Conservation (phyloP, 2,797 vertebrate species). For the Mus minutoides region DNA sequence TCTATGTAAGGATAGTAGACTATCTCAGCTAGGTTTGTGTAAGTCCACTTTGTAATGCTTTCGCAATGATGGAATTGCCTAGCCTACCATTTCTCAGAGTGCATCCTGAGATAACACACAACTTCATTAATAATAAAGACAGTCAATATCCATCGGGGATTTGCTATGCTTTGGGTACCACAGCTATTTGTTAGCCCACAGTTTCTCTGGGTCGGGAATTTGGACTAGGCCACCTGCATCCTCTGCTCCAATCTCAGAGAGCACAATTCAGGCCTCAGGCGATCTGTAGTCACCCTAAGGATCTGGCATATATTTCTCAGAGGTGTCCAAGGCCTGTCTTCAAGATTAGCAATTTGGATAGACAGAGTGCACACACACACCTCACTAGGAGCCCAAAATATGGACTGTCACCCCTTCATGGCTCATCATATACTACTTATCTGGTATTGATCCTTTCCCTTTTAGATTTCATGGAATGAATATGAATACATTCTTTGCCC, state of each 20-base stretch:
- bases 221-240: no score
- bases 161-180: background rate
- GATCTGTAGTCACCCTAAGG: background rate
- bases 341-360: background rate
- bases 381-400: background rate
- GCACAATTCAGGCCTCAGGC: background rate
- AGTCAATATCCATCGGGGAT: background rate
- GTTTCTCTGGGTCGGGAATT: background rate
- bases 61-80: background rate
- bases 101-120: no score
- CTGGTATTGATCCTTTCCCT: background rate
- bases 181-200: background rate
- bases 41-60: background rate
- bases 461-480: background rate
- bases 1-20: background rate
- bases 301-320: background rate
- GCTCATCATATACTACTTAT: background rate
- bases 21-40: background rate
- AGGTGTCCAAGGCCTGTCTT: background rate
- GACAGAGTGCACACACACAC: background rate
- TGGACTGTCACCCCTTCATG: background rate
- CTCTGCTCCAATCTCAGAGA: background rate
- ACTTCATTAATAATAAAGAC: conserved; percentile 4
- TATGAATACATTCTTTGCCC: background rate
- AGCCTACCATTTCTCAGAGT: background rate